These are phyloP conservation scores for Corythoichthys intestinalis DNA, from an alignment of 2,113 vertebrate genomes.

Conservation along the genomic window DNA sequence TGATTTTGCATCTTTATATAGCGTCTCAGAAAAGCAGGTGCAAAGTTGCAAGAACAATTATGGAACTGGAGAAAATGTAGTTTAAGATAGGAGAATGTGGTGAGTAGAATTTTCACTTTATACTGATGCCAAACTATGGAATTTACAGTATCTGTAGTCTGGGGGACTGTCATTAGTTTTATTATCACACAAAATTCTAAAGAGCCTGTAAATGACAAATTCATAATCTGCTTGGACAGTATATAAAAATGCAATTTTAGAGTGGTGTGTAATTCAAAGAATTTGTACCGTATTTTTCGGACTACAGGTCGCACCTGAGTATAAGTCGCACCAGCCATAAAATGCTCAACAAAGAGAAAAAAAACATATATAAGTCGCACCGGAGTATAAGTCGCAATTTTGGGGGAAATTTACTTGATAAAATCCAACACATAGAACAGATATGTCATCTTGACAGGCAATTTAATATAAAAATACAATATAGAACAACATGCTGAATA, in stretches of 20 bases:
- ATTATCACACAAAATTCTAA: background rate
- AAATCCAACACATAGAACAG: too few relatives aligned
- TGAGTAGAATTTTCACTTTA: background rate
- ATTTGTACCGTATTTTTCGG: background rate
- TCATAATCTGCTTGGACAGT: background rate
- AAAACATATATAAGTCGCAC: too few relatives aligned
- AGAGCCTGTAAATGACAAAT: background rate
- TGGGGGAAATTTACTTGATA: too few relatives aligned
- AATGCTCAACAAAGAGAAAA: too few relatives aligned
- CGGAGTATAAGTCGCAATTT: too few relatives aligned
- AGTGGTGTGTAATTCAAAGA: background rate
- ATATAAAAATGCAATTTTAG: background rate
- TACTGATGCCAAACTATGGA: background rate
- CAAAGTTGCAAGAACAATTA: background rate
- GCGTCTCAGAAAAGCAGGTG: background rate
- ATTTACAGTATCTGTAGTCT: background rate
- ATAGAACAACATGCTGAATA: too few relatives aligned
- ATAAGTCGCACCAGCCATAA: too few relatives aligned
- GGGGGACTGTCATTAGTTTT: background rate
- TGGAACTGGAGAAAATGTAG: too few relatives aligned
- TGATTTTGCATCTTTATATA: background rate
- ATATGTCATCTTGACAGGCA: too few relatives aligned
- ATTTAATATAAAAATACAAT: too few relatives aligned
- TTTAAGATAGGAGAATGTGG: too few relatives aligned
- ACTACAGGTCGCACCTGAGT: too few relatives aligned